phyloP scores from a whole-genome alignment of 1,140 invertebrate genomes.

The Lamellibrachia luymesi region DNA sequence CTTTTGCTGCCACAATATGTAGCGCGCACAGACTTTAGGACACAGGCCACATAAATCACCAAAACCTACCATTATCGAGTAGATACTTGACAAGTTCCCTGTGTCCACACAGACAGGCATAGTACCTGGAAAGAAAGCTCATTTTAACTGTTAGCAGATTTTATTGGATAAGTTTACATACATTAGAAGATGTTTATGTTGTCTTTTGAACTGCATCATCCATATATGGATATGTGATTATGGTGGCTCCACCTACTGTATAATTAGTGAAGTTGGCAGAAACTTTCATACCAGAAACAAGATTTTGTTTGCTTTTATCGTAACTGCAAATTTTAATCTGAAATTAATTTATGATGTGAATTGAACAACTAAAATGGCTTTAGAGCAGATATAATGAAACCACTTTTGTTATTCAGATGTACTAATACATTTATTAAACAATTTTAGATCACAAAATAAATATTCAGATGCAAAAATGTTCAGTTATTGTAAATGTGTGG shows the following conservation, averaged over 20 bases:
- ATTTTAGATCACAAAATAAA: background rate
- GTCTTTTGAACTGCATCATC: no score
- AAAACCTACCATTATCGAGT: conserved; percentile 54
- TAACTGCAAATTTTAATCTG: background rate
- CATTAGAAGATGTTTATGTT: background rate
- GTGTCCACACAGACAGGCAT: conserved; percentile 65
- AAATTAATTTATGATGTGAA: background rate
- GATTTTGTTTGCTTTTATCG: no score
- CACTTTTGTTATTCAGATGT: background rate
- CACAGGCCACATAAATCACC: background rate
- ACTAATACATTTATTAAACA: background rate
- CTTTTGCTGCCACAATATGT: background rate
- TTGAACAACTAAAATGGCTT: background rate
- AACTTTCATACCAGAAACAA: no score
- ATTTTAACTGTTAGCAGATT: background rate
- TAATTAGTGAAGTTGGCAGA: no score
- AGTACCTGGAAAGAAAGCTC: conserved; percentile 56
- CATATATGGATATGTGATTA: no score
- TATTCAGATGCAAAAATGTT: background rate
- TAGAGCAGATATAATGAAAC: background rate
- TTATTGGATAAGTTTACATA: conserved; percentile 7
- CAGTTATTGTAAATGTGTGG: background rate
- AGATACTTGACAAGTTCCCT: conserved; percentile 60
- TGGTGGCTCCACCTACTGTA: background rate
- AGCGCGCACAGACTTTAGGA: background rate